Base-by-base conservation (phyloP, 1,140 invertebrate genomes). In the Plutomurus gul region DNA sequence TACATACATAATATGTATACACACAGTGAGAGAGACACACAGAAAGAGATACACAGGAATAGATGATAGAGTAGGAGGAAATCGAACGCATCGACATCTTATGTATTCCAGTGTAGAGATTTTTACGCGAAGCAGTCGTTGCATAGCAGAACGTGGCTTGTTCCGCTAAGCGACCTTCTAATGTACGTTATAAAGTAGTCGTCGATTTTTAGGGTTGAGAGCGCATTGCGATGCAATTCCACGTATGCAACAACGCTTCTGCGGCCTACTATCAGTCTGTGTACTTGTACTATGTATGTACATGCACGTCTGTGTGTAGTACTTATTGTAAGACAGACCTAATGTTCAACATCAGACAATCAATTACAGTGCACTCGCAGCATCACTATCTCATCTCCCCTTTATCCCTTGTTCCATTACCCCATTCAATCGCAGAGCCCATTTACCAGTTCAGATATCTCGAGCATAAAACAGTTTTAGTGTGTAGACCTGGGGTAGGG, bases 311-410 rank as follows among this genome's bases (percentile, higher is more conserved):
- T 43, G n/a, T 8, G n/a, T n/a, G n/a, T n/a, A n/a, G 51, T 56
- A 30, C 27, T 65, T 18, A 65, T 65, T 65, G 56, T 18, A 33
- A 65, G 39, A 76, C 22, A 33, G 46, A 75, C 56, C 76, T 80
- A 80, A 80, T 80, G 78, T 40, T 25, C 16, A 30, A 49, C 71
- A 25, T 80, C 37, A 77, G 65, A 80, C 79, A 77, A 80, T 80
- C 79, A 80, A 80, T 80, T 80, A 80, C 71, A 73, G 2, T 49
- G 65, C 65, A 76, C 73, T 76, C 37, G 18, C 33, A 72, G 70
- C 70, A 40, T 43, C 71, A 79, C 16, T 79, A 79, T 79, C 72
- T 79, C 47, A 75, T 46, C 78, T 47, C 30, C 49, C 39, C 60
- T 49, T 78, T 72, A 65, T 73, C 77, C 47, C 51, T 30, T 40